Evolutionary conservation across 1,140 invertebrate genomes (phyloP), one percentile per base, ranked within the genome.

Genomic region (Spodoptera frugiperda): DNA sequence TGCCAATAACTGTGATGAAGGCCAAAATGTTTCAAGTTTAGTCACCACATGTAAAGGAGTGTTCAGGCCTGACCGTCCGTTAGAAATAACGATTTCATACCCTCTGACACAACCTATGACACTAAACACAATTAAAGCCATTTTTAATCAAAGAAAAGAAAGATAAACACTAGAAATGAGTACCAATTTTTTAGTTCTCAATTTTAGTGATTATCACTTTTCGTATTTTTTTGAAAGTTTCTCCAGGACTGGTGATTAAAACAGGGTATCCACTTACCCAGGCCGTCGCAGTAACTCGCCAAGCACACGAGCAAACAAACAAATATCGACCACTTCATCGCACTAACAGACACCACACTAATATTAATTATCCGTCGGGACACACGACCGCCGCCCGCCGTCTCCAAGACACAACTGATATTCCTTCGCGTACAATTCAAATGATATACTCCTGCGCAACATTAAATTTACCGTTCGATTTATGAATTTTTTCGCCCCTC

Each of bases 301-400:
- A 80, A 78, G 55, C 81, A 86, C 70, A 89, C 61, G 48, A 89
- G 67, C 75, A 87, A 83, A 77, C 83, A 78, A 55, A 78, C 81
- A 49, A 88, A 55, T 76, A 86, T 78, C 57, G 84, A 78, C 83
- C 85, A 89, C 86, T 84, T 87, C 88, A 90, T 90, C 84, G 85
- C 87, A 89, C 86, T 81, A 83, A 77, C 77, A 82, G 78, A 78
- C 82, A 88, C 86, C 79, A 84, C 81, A 88, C 87, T 87, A 87
- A 67, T 48, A 49, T 17, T 80, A 79, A 63, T 70, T 61, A 54
- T 49, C 74, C 63, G 61, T 19, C 65, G 54, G 39, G 55, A 76
- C 75, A 81, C 59, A 54, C 73, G 83, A 80, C 82, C 81, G 73
- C 76, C 78, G 73, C 74, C 72, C 61, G 67, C 78, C 51, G 71